These are phyloP conservation scores for Heliothis subflexa DNA, from an alignment of 1,140 invertebrate species.

Conservation along the genomic window DNA sequence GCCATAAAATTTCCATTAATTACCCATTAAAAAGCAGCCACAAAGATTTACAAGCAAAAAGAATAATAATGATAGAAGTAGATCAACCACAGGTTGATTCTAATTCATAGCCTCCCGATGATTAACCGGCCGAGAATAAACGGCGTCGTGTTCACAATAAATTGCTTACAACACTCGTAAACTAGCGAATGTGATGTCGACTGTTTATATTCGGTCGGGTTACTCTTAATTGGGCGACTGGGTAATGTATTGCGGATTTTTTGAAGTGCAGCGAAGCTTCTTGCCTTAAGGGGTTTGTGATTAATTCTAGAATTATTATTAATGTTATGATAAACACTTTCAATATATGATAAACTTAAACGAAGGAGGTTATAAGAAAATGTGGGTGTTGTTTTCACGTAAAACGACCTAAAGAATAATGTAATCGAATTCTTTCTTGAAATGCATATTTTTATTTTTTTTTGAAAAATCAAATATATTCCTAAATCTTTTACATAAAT, in stretches of 20 bases:
- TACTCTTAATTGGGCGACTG: conserved; percentile 30
- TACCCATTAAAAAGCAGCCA: neutral
- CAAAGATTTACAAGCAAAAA: conserved; percentile 16
- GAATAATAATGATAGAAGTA: conserved; percentile 30
- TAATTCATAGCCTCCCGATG: conserved; percentile 56
- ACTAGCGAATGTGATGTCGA: conserved; percentile 17
- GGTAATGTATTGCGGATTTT: conserved; percentile 21
- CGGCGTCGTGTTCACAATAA: conserved; percentile 34
- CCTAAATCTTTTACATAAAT: too few species aligned
- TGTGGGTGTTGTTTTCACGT: too few species aligned
- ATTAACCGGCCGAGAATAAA: conserved; percentile 49
- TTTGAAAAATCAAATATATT: too few species aligned
- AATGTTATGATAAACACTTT: too few species aligned
- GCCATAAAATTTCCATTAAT: neutral
- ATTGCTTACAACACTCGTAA: conserved; percentile 34
- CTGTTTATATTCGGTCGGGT: conserved; percentile 35
- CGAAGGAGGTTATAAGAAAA: too few species aligned
- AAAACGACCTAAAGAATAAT: too few species aligned
- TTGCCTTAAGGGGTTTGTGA: neutral
- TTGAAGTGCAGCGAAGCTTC: neutral
- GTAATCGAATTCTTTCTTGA: too few species aligned
- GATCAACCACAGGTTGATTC: conserved; percentile 57
- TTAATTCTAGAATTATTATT: neutral
- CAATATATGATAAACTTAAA: too few species aligned
- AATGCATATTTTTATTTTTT: too few species aligned